Conservation (phyloP, 2,888 invertebrate species). For the Pheosia tremula region DNA sequence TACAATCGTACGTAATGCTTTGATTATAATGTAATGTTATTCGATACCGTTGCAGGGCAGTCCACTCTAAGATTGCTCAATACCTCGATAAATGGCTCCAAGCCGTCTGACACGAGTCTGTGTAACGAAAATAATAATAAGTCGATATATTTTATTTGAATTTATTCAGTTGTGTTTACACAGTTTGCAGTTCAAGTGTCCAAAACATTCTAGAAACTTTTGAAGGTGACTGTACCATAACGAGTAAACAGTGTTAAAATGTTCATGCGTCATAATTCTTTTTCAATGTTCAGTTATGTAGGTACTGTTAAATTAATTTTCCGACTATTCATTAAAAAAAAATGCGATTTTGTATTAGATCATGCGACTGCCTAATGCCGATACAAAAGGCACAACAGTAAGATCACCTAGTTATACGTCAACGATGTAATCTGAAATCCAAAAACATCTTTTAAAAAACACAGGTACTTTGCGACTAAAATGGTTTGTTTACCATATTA, state of each 20-base stretch:
- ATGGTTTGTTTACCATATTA: conserved; percentile 25
- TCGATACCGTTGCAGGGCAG: conserved; percentile 39
- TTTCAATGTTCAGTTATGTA: too few species aligned
- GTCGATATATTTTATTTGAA: conserved; percentile 16
- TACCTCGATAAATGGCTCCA: conserved; percentile 42
- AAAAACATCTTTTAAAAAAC: not conserved
- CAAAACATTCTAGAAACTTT: conserved; percentile 19
- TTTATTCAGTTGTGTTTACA: conserved; percentile 16
- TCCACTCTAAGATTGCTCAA: conserved; percentile 25
- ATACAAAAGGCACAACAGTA: too few species aligned
- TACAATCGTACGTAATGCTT: conserved; percentile 32
- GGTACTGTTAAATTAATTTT: too few species aligned
- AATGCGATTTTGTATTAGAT: too few species aligned
- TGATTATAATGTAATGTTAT: conserved; percentile 38
- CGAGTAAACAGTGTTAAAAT: conserved; percentile 15
- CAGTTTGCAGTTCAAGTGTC: conserved; percentile 26
- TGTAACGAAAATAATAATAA: conserved; percentile 25
- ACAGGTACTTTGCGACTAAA: not conserved
- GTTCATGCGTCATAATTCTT: conserved; percentile 3
- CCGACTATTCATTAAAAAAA: too few species aligned
- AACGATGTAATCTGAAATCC: not conserved
- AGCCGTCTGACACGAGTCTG: conserved; percentile 46
- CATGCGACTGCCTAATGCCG: too few species aligned
- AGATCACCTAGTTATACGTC: too few species aligned
- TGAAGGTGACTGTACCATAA: conserved; percentile 23